Evolutionary conservation across 2,113 vertebrate genomes (phyloP), one percentile per base, ranked within the genome.

Genomic region (Thryonomys swinderianus): DNA sequence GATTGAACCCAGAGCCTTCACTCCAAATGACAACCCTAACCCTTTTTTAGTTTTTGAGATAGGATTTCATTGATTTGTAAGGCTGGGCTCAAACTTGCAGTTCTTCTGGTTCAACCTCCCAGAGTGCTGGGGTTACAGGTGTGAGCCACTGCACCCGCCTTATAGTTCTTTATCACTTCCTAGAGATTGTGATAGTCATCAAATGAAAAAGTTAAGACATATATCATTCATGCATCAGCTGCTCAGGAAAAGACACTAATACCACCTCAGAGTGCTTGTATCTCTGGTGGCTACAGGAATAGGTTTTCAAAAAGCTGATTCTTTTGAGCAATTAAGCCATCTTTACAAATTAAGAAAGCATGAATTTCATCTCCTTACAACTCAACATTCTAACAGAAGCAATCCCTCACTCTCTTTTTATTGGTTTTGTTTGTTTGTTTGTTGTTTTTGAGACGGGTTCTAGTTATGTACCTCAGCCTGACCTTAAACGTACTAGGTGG

Each of bases 271-370:
- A 88, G 61, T 6, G 74, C 45, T 20, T 37, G 67, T 4, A 48
- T 4, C 37, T 78, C n/a, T 53, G 73, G 45, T 42, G 79, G 25
- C 14, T 69, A 73, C 0, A 85, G 71, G 27, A 17, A 27, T 4
- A 30, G 0, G 55, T 59, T 94, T 79, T 61, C 81, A 92, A 94
- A 90, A 85, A 40, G 10, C 42, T 17, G 73, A 4, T 66, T 95
- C 42, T 83, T 96, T 71, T 66, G 37, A 84, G 30, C 11, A 40
- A 88, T 30, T 85, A 89, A 91, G 45, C 20, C n/a, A 62, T 13
- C 2, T 85, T 91, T 88, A 66, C 23, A 84, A 79, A 81, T 71
- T 83, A 88, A 95, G 64, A 88, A 93, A 91, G 17, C 1, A 85
- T 40, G 27, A 66, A 45, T 69, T 59, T 37, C 16, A 67, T 84